Evolutionary conservation across 2,888 invertebrate species (phyloP).

Genomic region (Lymantria dispar): DNA sequence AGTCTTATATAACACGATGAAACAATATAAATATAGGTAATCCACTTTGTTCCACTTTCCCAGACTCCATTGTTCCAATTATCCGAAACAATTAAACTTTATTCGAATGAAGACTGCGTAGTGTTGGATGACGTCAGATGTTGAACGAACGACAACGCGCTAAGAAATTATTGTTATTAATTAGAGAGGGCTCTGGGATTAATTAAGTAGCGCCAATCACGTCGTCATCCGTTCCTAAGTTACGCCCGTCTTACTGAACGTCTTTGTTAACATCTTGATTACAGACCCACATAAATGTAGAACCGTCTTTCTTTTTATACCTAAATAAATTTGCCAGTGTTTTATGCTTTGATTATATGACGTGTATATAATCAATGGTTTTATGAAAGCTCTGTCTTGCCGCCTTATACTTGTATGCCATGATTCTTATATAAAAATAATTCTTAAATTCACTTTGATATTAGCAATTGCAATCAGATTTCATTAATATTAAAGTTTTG

Average conservation of each 20-base stretch:
- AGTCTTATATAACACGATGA: conserved; percentile 24
- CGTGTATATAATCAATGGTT: too few relatives aligned
- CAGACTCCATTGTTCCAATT: conserved; percentile 40
- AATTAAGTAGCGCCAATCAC: conserved; percentile 81
- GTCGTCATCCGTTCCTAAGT: conserved; percentile 64
- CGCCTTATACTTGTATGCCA: too few relatives aligned
- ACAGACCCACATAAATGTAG: conserved; percentile 41
- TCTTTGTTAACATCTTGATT: conserved; percentile 73
- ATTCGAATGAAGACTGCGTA: conserved; percentile 47
- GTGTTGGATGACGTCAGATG: conserved; percentile 69
- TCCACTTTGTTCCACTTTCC: conserved; percentile 29
- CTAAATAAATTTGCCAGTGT: background rate
- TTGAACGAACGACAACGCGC: conserved; percentile 54
- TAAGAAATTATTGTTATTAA: conserved; percentile 79
- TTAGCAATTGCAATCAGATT: too few relatives aligned
- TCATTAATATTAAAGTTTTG: too few relatives aligned
- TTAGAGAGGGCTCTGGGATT: conserved; percentile 75
- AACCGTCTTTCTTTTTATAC: conserved; percentile 11
- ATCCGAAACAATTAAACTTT: conserved; percentile 51
- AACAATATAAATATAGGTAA: conserved; percentile 2
- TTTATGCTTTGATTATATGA: too few relatives aligned
- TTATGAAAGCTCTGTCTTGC: too few relatives aligned
- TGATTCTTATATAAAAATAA: too few relatives aligned
- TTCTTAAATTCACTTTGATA: too few relatives aligned
- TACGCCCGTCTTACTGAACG: conserved; percentile 68